Evolutionary conservation across 2,113 vertebrate genomes (phyloP).

Genomic region (Pterocles orientalis): DNA sequence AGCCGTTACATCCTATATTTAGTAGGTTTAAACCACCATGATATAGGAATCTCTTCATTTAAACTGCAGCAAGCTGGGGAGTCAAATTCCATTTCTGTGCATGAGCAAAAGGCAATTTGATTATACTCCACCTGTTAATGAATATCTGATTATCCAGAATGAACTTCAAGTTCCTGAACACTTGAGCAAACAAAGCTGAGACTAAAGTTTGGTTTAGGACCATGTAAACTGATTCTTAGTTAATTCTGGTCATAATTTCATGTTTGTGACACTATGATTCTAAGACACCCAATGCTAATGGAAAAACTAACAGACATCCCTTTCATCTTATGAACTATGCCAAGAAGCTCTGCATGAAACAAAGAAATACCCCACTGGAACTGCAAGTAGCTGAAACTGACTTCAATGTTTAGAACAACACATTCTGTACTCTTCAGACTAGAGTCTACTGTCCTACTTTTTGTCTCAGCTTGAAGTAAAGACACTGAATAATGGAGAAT

Average conservation of each 20-base stretch:
- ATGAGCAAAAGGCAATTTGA: conserved; percentile 5
- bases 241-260: background rate
- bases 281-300: background rate
- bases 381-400: background rate
- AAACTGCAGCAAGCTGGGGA: background rate
- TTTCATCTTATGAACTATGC: background rate
- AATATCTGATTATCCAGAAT: conserved; percentile 13
- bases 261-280: background rate
- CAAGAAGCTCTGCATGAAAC: background rate
- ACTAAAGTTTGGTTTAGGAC: background rate
- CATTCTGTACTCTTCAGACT: background rate
- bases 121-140: background rate
- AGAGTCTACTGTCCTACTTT: background rate
- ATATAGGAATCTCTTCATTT: conserved; percentile 21
- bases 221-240: background rate
- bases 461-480: background rate
- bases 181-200: background rate
- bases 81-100: conserved; percentile 7
- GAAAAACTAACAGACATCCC: background rate
- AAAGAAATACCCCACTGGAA: background rate
- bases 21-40: conserved; percentile 10
- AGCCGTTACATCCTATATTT: conserved; percentile 36
- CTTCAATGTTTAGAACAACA: background rate
- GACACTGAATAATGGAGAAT: background rate
- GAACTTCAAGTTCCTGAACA: background rate